Conservation (phyloP, 2,113 vertebrate species). For the Upupa epops region DNA sequence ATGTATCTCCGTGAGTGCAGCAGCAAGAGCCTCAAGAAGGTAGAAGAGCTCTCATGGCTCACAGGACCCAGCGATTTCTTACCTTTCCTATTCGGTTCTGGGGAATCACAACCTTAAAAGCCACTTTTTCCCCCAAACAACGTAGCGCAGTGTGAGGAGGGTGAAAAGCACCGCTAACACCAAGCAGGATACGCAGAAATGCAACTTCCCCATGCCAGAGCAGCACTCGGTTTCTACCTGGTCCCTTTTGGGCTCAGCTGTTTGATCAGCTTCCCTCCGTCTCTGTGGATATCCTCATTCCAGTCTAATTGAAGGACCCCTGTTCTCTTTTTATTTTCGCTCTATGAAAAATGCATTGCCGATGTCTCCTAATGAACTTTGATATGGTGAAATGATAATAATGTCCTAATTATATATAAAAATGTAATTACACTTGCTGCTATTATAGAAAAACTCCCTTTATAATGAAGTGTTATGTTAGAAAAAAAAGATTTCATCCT, state of each 20-base stretch:
- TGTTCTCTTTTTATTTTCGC: slow-evolving; percentile 84
- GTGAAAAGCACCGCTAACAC: slow-evolving; percentile 71
- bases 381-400: slow-evolving; percentile 87
- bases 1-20: neutral
- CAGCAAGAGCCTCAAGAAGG: neutral
- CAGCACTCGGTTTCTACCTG: slow-evolving; percentile 76
- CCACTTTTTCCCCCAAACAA: slow-evolving; percentile 41
- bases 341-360: slow-evolving; percentile 84
- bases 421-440: slow-evolving; percentile 86
- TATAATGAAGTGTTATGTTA: slow-evolving; percentile 86
- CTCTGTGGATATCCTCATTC: slow-evolving; percentile 84
- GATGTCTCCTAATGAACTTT: slow-evolving; percentile 87
- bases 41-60: neutral
- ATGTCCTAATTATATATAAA: slow-evolving; percentile 88
- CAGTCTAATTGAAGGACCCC: slow-evolving; percentile 83
- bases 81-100: neutral
- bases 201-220: slow-evolving; percentile 68
- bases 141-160: slow-evolving; percentile 4
- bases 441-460: slow-evolving; percentile 84
- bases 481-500: slow-evolving; percentile 83
- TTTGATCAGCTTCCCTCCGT: slow-evolving; percentile 81
- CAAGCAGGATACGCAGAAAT: slow-evolving; percentile 53
- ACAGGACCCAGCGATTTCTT: neutral
- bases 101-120: slow-evolving; percentile 17
- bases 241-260: slow-evolving; percentile 82